phyloP scores from a whole-genome alignment of 2,113 vertebrate species.

The Enhydra lutris region DNA sequence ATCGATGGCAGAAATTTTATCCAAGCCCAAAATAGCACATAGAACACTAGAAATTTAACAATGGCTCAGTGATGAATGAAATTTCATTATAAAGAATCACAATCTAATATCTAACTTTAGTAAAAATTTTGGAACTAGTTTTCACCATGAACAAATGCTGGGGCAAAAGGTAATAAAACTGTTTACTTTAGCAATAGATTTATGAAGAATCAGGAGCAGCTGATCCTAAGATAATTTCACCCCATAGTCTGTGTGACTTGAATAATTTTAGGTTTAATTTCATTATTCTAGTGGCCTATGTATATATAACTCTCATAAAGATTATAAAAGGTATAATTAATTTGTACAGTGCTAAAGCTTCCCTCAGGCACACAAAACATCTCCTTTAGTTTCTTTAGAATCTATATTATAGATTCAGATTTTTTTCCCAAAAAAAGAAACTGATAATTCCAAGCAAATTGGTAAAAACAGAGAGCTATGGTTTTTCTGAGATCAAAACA shows the following conservation, averaged over 20 bases:
- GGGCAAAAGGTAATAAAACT: constrained; percentile 48
- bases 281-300: constrained; percentile 31
- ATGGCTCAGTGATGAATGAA: constrained; percentile 68
- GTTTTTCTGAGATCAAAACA: background rate
- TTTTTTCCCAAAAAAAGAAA: background rate
- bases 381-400: constrained; percentile 5
- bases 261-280: constrained; percentile 45
- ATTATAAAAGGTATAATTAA: constrained; percentile 31
- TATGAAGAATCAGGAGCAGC: constrained; percentile 15
- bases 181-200: constrained; percentile 37
- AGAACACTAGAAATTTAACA: constrained; percentile 67
- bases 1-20: constrained; percentile 61
- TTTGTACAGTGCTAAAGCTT: background rate
- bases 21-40: constrained; percentile 57
- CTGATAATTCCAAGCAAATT: background rate
- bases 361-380: background rate
- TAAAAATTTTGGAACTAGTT: constrained; percentile 45
- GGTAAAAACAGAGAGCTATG: background rate
- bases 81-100: constrained; percentile 65
- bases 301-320: constrained; percentile 24
- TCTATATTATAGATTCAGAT: background rate
- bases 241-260: background rate
- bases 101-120: constrained; percentile 62
- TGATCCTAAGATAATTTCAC: constrained; percentile 4
- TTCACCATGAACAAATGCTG: background rate